A percentile compares a stretch with the other conserved stretches of the same genome.
Conservation (phyloP, 23 tunicate species). For the Styela plicata region DNA sequence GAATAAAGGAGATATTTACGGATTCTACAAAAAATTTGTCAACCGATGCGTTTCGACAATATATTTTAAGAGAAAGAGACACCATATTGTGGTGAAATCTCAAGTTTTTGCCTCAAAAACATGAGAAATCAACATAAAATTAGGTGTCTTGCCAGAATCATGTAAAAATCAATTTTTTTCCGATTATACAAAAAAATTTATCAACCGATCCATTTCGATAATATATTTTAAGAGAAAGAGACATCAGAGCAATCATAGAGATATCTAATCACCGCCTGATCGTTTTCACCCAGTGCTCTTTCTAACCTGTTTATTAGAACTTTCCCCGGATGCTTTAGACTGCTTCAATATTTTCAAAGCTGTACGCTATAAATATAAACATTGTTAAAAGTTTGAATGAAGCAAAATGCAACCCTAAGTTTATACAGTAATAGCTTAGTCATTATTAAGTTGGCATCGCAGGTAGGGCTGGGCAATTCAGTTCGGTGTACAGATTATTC, state of each 20-base stretch:
- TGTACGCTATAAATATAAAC: background rate
- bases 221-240: too few species aligned
- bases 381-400: background rate
- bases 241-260: background rate
- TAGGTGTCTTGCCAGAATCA: background rate
- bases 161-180: background rate
- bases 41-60: too few species aligned
- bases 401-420: background rate
- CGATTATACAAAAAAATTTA: too few species aligned
- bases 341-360: background rate
- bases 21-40: too few species aligned
- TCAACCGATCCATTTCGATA: too few species aligned
- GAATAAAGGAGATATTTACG: too few species aligned
- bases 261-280: background rate
- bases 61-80: too few species aligned
- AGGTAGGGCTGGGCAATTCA: background rate
- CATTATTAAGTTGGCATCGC: background rate
- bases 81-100: too few species aligned
- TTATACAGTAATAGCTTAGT: background rate
- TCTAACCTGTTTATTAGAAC: background rate
- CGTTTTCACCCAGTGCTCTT: too few species aligned
- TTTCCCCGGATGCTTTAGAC: background rate
- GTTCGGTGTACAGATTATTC: too few species aligned
- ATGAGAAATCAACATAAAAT: too few species aligned
- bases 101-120: too few species aligned